These are phyloP conservation scores for Thyatira batis DNA, from an alignment of 2,888 invertebrate genomes.

Conservation along the genomic window DNA sequence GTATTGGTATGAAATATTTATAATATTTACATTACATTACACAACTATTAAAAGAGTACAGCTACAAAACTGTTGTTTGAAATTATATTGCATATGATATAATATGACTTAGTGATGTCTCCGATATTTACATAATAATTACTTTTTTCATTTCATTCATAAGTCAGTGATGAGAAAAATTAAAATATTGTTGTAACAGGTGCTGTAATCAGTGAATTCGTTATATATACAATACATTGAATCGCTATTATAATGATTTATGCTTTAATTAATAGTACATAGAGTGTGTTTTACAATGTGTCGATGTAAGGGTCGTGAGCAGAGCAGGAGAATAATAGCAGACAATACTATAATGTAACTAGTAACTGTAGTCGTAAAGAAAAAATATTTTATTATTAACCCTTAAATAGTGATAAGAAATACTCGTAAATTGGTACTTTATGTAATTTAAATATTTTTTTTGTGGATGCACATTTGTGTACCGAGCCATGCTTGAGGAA, in stretches of 20 bases:
- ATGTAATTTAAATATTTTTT: not conserved
- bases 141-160: not conserved
- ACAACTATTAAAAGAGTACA: conserved; percentile 22
- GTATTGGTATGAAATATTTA: conserved; percentile 38
- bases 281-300: conserved; percentile 27
- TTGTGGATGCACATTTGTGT: not conserved
- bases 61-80: conserved; percentile 28
- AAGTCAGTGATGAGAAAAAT: not conserved
- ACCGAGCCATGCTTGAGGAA: not conserved
- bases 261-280: conserved; percentile 16
- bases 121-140: not conserved
- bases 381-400: conserved; percentile 16
- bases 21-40: conserved; percentile 16
- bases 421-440: conserved; percentile 29
- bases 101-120: conserved; percentile 23
- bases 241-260: conserved; percentile 17
- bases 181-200: conserved; percentile 6
- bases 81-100: conserved; percentile 13
- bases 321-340: conserved; percentile 77
- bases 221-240: conserved; percentile 12
- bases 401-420: conserved; percentile 33
- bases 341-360: conserved; percentile 53
- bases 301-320: conserved; percentile 44
- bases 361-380: conserved; percentile 21
- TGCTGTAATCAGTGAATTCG: conserved; percentile 21